A percentile compares a stretch with the other conserved stretches of the same genome.
Evolutionary conservation across 2,113 vertebrate genomes (phyloP).

Genomic region (Syngnathus scovelli): DNA sequence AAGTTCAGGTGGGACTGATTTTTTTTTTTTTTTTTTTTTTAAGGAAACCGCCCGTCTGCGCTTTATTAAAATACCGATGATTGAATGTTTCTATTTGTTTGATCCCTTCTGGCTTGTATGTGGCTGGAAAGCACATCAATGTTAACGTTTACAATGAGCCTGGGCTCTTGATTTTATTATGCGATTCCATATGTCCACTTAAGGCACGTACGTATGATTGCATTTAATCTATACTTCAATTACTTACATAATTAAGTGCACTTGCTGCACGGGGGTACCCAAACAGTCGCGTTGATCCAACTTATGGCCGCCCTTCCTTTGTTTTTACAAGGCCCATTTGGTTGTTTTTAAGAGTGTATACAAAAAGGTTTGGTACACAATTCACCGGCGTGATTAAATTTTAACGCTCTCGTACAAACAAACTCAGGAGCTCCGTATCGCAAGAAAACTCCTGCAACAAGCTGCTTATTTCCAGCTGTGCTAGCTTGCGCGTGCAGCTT

Average conservation of each 20-base stretch:
- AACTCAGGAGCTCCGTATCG: conserved; percentile 14
- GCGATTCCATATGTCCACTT: conserved; percentile 24
- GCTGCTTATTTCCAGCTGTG: conserved; percentile 19
- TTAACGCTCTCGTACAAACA: conserved; percentile 8
- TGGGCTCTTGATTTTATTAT: conserved; percentile 1
- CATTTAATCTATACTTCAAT: conserved; percentile 12
- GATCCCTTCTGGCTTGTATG: conserved; percentile 18
- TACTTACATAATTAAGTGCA: conserved; percentile 7
- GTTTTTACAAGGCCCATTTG: conserved; percentile 15
- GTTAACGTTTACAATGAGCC: neutral
- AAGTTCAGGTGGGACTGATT: conserved; percentile 18
- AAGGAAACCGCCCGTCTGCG: conserved; percentile 11
- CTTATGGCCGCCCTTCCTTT: conserved; percentile 12
- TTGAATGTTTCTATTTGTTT: conserved; percentile 32
- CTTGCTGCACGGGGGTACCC: neutral
- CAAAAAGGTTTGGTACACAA: conserved; percentile 16
- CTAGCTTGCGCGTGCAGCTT: neutral
- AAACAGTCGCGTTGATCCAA: conserved; percentile 15
- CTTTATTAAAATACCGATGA: conserved; percentile 30
- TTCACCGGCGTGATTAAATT: conserved; percentile 14
- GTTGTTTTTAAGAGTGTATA: conserved; percentile 14
- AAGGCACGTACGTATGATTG: conserved; percentile 5
- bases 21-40: neutral
- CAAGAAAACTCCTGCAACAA: conserved; percentile 8
- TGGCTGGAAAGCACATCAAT: conserved; percentile 17